Percentiles rank a stretch among this genome's conserved stretches.
Conservation (phyloP, 2,888 invertebrate genomes). For the Protonemura montana region DNA sequence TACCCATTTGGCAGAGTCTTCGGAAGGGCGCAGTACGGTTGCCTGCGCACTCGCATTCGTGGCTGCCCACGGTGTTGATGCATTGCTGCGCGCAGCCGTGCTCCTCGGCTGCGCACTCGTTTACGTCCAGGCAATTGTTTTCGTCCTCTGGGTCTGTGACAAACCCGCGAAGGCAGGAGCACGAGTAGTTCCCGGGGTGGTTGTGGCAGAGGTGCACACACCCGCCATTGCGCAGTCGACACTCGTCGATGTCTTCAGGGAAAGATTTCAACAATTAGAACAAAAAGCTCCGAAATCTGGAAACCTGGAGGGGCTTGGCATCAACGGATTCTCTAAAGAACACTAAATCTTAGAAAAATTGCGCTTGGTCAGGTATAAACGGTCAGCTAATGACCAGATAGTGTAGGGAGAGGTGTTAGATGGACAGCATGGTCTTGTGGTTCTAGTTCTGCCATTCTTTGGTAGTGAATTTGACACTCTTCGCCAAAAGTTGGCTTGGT, state of each 20-base stretch:
- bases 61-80: constrained; percentile 56
- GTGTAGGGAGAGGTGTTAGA: too few relatives aligned
- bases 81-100: constrained; percentile 57
- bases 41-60: constrained; percentile 38
- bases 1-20: constrained; percentile 27
- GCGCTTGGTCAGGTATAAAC: too few relatives aligned
- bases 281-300: too few relatives aligned
- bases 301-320: too few relatives aligned
- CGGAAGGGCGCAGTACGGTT: not conserved
- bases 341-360: too few relatives aligned
- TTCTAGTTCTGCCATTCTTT: too few relatives aligned
- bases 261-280: too few relatives aligned
- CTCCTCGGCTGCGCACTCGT: constrained; percentile 52
- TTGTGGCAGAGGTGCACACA: constrained; percentile 67
- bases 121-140: constrained; percentile 53
- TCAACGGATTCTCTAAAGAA: too few relatives aligned
- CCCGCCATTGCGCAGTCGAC: constrained; percentile 62
- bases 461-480: too few relatives aligned
- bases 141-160: constrained; percentile 18
- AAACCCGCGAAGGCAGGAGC: constrained; percentile 64
- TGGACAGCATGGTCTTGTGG: too few relatives aligned
- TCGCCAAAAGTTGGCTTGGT: too few relatives aligned
- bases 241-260: constrained; percentile 68
- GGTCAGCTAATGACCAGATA: too few relatives aligned
- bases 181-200: constrained; percentile 64